Evolutionary conservation across 35 echinoderm and acorn worm species (phyloP).

Genomic region (Strongylocentrotus purpuratus): DNA sequence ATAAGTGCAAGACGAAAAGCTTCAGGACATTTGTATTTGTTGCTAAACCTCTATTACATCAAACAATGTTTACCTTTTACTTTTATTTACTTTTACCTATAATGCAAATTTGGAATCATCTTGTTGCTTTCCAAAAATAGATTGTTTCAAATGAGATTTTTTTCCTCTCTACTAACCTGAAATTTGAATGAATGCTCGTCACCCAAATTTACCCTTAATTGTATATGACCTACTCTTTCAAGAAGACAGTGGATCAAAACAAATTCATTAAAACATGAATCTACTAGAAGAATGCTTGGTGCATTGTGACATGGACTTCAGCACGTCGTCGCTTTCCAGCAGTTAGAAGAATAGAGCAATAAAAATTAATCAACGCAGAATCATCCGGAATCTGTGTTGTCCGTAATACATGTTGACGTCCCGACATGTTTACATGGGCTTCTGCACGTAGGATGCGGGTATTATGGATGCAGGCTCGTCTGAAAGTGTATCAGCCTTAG

Average conservation of each 20-base stretch:
- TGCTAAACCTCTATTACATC: no score
- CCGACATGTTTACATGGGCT: not conserved
- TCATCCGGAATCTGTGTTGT: not conserved
- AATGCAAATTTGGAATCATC: no score
- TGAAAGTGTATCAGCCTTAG: not conserved
- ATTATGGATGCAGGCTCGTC: not conserved
- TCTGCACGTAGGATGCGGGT: not conserved
- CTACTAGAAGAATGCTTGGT: not conserved
- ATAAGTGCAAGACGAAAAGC: no score
- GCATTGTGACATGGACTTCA: not conserved
- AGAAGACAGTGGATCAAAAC: not conserved
- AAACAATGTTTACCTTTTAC: no score
- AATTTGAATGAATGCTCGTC: no score
- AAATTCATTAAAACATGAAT: not conserved
- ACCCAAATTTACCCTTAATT: no score
- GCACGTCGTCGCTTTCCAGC: not conserved
- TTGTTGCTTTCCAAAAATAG: no score
- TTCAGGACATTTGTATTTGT: no score
- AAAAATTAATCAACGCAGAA: not conserved
- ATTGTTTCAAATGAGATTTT: no score
- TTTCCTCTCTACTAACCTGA: no score
- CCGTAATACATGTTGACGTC: not conserved
- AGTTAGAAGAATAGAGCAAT: not conserved
- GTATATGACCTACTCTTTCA: no score
- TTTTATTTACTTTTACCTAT: no score